Evolutionary conservation across 2,113 vertebrate species (phyloP).

Genomic region (Vidua chalybeata): DNA sequence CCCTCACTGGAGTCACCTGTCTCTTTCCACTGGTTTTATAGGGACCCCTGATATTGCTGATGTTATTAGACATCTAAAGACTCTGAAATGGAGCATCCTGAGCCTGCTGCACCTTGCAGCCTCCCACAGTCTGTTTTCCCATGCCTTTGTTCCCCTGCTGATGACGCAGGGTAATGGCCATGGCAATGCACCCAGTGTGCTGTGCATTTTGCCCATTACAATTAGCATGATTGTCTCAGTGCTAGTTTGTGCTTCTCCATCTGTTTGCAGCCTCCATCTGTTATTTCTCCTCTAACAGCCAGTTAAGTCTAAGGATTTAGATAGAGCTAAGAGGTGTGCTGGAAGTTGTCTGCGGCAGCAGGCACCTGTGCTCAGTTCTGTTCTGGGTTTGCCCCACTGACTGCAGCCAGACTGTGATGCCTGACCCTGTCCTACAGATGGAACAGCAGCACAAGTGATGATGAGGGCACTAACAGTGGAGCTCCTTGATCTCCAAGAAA

Average conservation of each 20-base stretch:
- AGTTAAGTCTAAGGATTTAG: slow-evolving; percentile 5
- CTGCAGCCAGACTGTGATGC: background rate
- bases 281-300: background rate
- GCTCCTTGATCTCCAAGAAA: background rate
- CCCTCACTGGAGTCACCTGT: background rate
- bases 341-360: background rate
- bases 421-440: background rate
- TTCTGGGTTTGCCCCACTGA: background rate
- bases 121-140: background rate
- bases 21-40: background rate
- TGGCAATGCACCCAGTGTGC: background rate
- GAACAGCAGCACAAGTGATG: background rate
- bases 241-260: slow-evolving; percentile 39
- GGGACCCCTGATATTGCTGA: background rate
- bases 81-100: background rate
- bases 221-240: slow-evolving; percentile 2
- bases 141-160: background rate
- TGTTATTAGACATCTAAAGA: background rate
- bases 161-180: background rate
- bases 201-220: slow-evolving; percentile 14
- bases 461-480: background rate
- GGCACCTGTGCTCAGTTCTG: background rate
- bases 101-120: background rate
- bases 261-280: slow-evolving; percentile 33
- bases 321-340: background rate